Conservation (phyloP, 2,113 vertebrate species). For the Chrysemys picta region DNA sequence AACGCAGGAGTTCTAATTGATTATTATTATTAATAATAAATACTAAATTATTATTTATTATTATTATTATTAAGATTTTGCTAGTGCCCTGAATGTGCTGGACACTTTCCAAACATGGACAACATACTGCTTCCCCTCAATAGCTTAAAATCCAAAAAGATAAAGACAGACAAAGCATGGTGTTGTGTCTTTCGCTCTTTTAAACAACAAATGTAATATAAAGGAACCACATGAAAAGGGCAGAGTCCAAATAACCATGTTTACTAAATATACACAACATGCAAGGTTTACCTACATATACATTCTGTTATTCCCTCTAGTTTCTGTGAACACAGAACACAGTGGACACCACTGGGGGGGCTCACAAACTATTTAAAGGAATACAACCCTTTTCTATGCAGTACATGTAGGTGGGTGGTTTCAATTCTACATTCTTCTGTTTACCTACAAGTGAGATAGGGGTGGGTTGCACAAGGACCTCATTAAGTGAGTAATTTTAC, state of each 20-base stretch:
- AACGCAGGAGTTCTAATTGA: neutral
- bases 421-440: neutral
- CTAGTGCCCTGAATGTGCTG: neutral
- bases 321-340: neutral
- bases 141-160: neutral
- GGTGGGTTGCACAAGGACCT: neutral
- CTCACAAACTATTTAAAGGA: neutral
- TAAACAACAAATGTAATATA: neutral
- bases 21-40: neutral
- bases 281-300: neutral
- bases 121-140: neutral
- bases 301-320: neutral
- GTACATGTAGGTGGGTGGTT: neutral
- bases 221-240: neutral
- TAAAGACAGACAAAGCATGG: neutral
- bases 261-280: neutral
- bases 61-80: neutral
- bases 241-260: neutral
- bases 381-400: neutral
- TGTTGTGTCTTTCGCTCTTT: neutral
- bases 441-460: neutral
- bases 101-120: neutral
- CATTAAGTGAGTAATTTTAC: neutral
- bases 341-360: neutral
- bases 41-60: neutral